Evolutionary conservation across 1,140 invertebrate genomes (phyloP), one percentile per base, ranked within the genome.

Genomic region (Branchinecta lindahli): DNA sequence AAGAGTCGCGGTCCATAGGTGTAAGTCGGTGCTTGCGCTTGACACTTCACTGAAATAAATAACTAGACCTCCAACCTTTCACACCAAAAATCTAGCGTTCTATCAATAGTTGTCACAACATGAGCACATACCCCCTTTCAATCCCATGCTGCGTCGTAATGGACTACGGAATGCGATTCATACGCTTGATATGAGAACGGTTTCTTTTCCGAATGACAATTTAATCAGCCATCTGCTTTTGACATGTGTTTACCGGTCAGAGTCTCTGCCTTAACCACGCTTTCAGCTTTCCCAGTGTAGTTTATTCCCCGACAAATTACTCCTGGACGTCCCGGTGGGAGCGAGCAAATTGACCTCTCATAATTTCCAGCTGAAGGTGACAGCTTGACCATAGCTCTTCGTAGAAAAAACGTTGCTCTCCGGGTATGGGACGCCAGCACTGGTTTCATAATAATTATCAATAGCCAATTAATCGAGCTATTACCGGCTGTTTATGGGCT

Each of bases 191-290:
- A 61, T 61, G 52, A 20, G 18, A 61, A 61, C 12, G 12, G 52
- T 20, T 61, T 20, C 18, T 61, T 61, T 61, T 4, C 2, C 52
- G 52, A 61, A 61, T 61, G 52, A 61, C 52, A 61, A 61, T 61
- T 61, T 61, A 61, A 61, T 61, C 52, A 61, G 6, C 52, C 52
- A 61, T 61, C 52, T 61, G 52, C 52, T 15, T 61, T 61, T 61
- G 52, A 61, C 52, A 61, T 33, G 18, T 61, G 52, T 61, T 15
- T 12, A 12, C 18, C 18, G 12, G 18, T 61, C 52, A 61, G 52
- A 61, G 52, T 15, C 12, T 12, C 18, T 15, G 52, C 52, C 52
- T 33, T 33, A 3, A 61, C 12, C 52, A 15, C 52, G 18, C 18
- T 61, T 15, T 61, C 12, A 61, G 18, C 52, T 61, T 61, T 1